Base-by-base conservation (phyloP, 1,140 invertebrate species). In the Metopolophium dirhodum region DNA sequence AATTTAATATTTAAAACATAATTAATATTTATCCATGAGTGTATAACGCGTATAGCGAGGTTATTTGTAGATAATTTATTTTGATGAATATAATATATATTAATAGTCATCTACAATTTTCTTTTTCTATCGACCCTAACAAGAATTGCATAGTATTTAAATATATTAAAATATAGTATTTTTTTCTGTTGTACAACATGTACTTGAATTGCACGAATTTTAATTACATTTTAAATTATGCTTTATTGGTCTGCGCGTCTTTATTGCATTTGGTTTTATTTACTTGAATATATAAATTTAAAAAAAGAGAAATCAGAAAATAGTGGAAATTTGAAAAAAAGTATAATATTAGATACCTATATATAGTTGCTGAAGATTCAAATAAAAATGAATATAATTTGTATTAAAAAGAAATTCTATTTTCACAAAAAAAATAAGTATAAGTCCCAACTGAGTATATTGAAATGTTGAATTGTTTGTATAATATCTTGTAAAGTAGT, bases 191-290 rank as follows among this genome's bases (percentile, higher is more conserved):
- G 30, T 87, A 49, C 35, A 20, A 47, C 30, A 51, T n/a, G 1
- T 9, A 87, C 14, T 87, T 49, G 7, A 49, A 9, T 54, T 7
- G 8, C 7, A 26, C 22, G 82, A 3, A 45, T 47, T 87, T 54
- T 54, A 89, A 51, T 89, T 89, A 89, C 37, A 54, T 54, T 89
- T 89, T 89, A 2, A 89, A 89, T 89, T 89, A 54, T 54, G 7
- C 47, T 51, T 89, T 89, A 89, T 86, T 86, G 85, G 45, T 3
- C 1, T 77, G 61, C 4, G 0, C 20, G 26, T 47, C 22, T 47
- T 86, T 30, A 30, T 89, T 89, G 45, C 2, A 35, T 51, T 89
- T 7, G 3, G 23, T 89, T 54, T 89, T 89, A 37, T 89, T 54
- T 37, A 89, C 49, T 89, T 26, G n/a, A 57, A 57, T 57, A 26